Evolutionary conservation across 2,888 invertebrate genomes (phyloP).

Genomic region (Micoletzkya japonica): DNA sequence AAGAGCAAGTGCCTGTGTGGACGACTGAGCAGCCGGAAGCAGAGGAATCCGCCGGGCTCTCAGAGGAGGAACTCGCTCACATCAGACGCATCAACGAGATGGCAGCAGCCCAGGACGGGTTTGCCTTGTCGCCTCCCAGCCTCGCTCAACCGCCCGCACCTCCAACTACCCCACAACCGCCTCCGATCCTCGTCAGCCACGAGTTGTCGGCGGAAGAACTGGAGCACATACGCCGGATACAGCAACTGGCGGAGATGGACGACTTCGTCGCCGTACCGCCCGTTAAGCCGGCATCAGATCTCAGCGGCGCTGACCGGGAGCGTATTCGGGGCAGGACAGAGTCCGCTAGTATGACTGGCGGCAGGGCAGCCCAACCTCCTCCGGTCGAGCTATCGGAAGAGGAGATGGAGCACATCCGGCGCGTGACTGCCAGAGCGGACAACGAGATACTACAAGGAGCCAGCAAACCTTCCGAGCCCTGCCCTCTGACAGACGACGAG

Average conservation of each 20-base stretch:
- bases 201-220: slow-evolving; percentile 22
- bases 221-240: slow-evolving; percentile 33
- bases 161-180: neutral
- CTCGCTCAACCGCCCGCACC: neutral
- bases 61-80: slow-evolving; percentile 39
- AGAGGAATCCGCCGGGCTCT: slow-evolving; percentile 19
- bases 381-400: slow-evolving; percentile 30
- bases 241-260: slow-evolving; percentile 27
- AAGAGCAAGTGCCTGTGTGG: neutral
- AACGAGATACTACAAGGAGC: neutral
- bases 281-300: too few species aligned
- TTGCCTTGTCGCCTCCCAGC: neutral
- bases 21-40: neutral
- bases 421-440: slow-evolving; percentile 42
- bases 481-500: slow-evolving; percentile 31
- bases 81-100: slow-evolving; percentile 30
- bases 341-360: too few species aligned
- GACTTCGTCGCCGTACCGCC: neutral
- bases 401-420: slow-evolving; percentile 50
- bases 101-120: neutral
- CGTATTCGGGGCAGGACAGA: too few species aligned
- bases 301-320: too few species aligned
- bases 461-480: neutral
- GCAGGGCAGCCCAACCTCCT: neutral
- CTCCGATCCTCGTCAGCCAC: neutral